Evolutionary conservation across 37 sponge, comb jelly and placozoan species (phyloP).

Genomic region (Beroe forskalii): DNA sequence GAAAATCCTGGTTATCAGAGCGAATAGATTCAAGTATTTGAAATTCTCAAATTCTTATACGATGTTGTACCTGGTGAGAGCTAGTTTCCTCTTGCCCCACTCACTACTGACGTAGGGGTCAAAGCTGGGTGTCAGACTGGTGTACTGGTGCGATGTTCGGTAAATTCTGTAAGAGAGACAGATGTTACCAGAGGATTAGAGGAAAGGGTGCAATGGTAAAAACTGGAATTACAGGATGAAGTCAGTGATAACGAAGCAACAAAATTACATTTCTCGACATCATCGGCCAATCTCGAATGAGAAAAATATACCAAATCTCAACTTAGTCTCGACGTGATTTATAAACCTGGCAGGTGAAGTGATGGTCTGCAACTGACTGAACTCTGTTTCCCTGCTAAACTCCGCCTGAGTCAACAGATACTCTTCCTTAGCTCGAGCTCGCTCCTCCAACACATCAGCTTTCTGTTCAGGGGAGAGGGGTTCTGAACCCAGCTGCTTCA

Average conservation of each 20-base stretch:
- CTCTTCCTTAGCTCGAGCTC: slow-evolving; percentile 9
- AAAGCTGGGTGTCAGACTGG: slow-evolving; percentile 17
- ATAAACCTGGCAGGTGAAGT: slow-evolving; percentile 7
- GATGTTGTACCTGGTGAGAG: slow-evolving; percentile 51
- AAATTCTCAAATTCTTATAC: no score
- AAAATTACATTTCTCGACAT: no score
- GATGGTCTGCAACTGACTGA: neutral
- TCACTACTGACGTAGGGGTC: slow-evolving; percentile 62
- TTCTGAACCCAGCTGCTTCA: slow-evolving; percentile 32
- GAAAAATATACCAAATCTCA: no score
- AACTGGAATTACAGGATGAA: no score
- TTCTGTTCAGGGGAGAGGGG: slow-evolving; percentile 35
- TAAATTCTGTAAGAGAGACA: neutral
- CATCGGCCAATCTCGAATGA: no score
- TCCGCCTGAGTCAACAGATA: slow-evolving; percentile 30
- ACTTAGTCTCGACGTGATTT: no score
- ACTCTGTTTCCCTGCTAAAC: neutral
- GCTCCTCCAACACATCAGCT: neutral
- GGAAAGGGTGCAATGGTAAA: neutral
- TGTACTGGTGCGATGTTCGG: slow-evolving; percentile 20
- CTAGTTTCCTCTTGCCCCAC: slow-evolving; percentile 47
- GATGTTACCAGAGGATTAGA: no score
- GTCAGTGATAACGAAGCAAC: no score
- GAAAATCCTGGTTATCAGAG: no score
- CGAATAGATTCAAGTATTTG: no score